phyloP scores from a whole-genome alignment of 2,797 vertebrate genomes.

The Pangasius krempfi region DNA sequence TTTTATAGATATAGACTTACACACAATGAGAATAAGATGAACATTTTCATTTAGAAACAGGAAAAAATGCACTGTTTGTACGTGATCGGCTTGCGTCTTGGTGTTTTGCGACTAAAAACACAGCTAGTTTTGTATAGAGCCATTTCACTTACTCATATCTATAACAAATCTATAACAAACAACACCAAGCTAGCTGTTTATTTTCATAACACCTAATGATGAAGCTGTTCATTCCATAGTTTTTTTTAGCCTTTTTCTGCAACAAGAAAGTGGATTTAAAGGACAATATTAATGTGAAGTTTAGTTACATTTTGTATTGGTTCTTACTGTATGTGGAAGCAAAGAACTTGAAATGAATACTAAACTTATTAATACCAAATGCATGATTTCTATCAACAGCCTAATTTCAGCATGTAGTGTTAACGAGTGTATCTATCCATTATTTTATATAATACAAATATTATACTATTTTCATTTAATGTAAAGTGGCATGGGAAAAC shows the following conservation, averaged over 20 bases:
- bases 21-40: neutral
- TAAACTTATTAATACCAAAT: neutral
- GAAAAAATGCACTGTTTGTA: neutral
- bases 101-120: neutral
- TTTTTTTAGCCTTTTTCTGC: neutral
- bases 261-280: neutral
- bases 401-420: neutral
- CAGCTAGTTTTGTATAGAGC: neutral
- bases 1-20: neutral
- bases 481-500: neutral
- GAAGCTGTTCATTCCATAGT: neutral
- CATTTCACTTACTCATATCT: neutral
- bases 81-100: neutral
- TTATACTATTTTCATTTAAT: neutral
- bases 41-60: neutral
- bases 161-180: neutral
- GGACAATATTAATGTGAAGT: neutral
- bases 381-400: neutral
- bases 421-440: neutral
- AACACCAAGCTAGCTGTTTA: neutral
- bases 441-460: neutral
- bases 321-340: neutral
- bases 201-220: neutral
- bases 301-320: neutral
- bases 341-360: neutral